Conservation (phyloP, 2,113 vertebrate genomes). For the Motacilla tschutschensis region DNA sequence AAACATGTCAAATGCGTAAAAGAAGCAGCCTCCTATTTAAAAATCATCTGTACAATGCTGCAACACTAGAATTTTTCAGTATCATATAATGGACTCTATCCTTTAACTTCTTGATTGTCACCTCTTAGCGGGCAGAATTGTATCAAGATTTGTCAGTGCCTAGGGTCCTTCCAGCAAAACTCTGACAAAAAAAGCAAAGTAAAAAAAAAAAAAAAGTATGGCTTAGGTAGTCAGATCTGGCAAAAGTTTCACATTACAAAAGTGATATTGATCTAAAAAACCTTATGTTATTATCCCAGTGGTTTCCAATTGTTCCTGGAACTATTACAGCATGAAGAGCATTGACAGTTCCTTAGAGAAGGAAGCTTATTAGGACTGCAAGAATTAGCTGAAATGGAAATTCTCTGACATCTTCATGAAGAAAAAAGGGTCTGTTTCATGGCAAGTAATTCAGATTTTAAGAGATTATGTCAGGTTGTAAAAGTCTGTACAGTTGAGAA, state of each 20-base stretch:
- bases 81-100: background rate
- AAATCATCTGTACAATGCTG: background rate
- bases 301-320: slow-evolving; percentile 76
- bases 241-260: slow-evolving; percentile 55
- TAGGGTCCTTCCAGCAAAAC: slow-evolving; percentile 55
- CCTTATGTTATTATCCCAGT: slow-evolving; percentile 64
- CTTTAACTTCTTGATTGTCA: slow-evolving; percentile 19
- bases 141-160: slow-evolving; percentile 11
- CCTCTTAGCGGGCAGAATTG: background rate
- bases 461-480: slow-evolving; percentile 73
- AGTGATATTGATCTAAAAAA: slow-evolving; percentile 70
- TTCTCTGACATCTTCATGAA: slow-evolving; percentile 73
- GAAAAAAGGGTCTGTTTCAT: slow-evolving; percentile 63
- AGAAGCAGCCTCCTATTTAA: slow-evolving; percentile 21
- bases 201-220: background rate
- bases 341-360: slow-evolving; percentile 69
- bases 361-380: slow-evolving; percentile 59
- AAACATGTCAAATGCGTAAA: background rate
- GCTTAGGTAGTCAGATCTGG: slow-evolving; percentile 49
- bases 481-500: slow-evolving; percentile 60
- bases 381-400: slow-evolving; percentile 79
- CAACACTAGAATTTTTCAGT: slow-evolving; percentile 9
- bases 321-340: slow-evolving; percentile 58
- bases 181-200: background rate
- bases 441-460: slow-evolving; percentile 69